Evolutionary conservation across 2,113 vertebrate genomes (phyloP), one percentile per base, ranked within the genome.

Genomic region (Ornithorhynchus anatinus): DNA sequence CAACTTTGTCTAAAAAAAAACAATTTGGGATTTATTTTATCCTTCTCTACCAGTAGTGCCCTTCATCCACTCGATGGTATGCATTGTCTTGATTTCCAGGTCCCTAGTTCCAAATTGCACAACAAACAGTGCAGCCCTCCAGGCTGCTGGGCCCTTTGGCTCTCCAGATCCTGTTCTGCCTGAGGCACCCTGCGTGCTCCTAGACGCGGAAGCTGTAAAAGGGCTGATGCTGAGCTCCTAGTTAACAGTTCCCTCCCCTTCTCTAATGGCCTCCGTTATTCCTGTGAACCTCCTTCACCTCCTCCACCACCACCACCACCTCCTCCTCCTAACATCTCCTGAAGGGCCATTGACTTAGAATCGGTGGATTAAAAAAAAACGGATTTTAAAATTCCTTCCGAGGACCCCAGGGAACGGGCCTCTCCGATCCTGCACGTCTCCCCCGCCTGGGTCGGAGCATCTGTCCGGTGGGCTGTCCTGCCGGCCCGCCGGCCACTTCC

Each of bases 211-310:
- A 48, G 86, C 91, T 92, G 90, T 88, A 91, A 92, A 93, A 92
- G 91, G 92, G 92, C 89, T 79, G 65, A 71, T 92, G 91, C 93
- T 91, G 77, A 59, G 67, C 39, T 22, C 51, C 79, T 69, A 35
- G 29, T 71, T 92, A 92, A 91, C 86, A 75, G 54, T 73, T 22
- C 77, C 75, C 51, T 16, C 35, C 57, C 81, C 86, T 72, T 43
- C 0, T 68, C 80, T 89, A 79, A 85, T 72, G 40, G 50, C 81
- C 74, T 50, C 25, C n/a, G 31, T 27, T 13, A 50, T 17, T 50
- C 12, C 53, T 51, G n/a, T n/a, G n/a, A n/a, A n/a, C n/a, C n/a
- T 3, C 69, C 37, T 82, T 69, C 72, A 70, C 50, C 45, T 8
- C 40, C 66, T 77, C 59, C 19, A 13, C 35, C 44, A 23, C n/a